A percentile compares a stretch with the other conserved stretches of the same genome.
Evolutionary conservation across 2,888 invertebrate genomes (phyloP).

Genomic region (Eucera pruinosa): DNA sequence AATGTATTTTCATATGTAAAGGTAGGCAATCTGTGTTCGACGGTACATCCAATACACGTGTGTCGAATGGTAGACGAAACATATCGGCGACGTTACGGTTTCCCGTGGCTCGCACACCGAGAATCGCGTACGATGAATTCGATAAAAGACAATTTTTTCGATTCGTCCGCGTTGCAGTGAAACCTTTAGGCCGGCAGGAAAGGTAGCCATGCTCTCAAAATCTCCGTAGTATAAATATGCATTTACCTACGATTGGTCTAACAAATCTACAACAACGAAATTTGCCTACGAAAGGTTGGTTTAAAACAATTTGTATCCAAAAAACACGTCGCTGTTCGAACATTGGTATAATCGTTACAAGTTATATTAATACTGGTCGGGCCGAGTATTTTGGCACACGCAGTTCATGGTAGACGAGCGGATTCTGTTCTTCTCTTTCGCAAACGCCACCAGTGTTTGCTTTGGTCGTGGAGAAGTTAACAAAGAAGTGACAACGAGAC

Average conservation of each 20-base stretch:
- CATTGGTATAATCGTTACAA: slow-evolving; percentile 28
- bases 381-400: slow-evolving; percentile 57
- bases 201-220: neutral
- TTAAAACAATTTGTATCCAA: slow-evolving; percentile 52
- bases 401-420: slow-evolving; percentile 19
- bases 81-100: slow-evolving; percentile 2
- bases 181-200: slow-evolving; percentile 4
- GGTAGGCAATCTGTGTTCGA: slow-evolving; percentile 48
- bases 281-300: slow-evolving; percentile 42
- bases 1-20: slow-evolving; percentile 68
- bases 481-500: neutral
- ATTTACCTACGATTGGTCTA: slow-evolving; percentile 35
- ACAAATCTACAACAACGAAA: slow-evolving; percentile 51
- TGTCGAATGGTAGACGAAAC: slow-evolving; percentile 28
- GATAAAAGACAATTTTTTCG: no score
- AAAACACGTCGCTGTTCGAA: slow-evolving; percentile 46
- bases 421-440: no score
- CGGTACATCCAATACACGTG: slow-evolving; percentile 62
- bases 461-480: neutral
- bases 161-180: slow-evolving; percentile 23
- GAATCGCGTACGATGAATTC: no score
- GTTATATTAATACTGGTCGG: slow-evolving; percentile 63
- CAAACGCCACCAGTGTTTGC: neutral
- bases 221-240: slow-evolving; percentile 39
- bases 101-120: no score